phyloP scores from a whole-genome alignment of 2,797 vertebrate species.

The Monodelphis domestica region DNA sequence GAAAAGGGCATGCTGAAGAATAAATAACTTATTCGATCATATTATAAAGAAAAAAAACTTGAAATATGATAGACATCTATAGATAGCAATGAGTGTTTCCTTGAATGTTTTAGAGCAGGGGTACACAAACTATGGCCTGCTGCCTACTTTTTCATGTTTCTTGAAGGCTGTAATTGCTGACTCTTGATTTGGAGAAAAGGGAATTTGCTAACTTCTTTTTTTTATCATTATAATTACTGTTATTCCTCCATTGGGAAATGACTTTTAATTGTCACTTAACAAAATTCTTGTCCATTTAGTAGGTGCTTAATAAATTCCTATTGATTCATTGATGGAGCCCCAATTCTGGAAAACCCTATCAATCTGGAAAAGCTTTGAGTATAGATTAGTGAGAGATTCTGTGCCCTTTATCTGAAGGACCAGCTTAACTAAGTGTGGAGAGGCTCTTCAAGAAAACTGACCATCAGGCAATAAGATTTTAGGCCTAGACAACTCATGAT shows the following conservation, averaged over 20 bases:
- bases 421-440: background rate
- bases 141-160: background rate
- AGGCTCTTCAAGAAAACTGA: background rate
- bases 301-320: background rate
- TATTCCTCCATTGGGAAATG: background rate
- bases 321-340: background rate
- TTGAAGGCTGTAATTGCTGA: background rate
- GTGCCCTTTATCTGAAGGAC: background rate
- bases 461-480: background rate
- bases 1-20: background rate
- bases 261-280: background rate
- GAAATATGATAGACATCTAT: background rate
- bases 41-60: background rate
- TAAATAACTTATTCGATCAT: background rate
- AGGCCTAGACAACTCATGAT: background rate
- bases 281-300: background rate
- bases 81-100: background rate
- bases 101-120: slow-evolving; percentile 3
- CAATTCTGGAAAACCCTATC: background rate
- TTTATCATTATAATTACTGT: background rate
- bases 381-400: background rate
- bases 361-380: background rate
- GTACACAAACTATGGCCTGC: background rate
- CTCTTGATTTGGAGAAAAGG: background rate
- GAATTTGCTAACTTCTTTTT: slow-evolving; percentile 14